Percentiles rank a stretch among this genome's conserved stretches.
These are phyloP conservation scores for Manis crassicaudata DNA, from an alignment of 2,797 vertebrate species.

Conservation along the genomic window DNA sequence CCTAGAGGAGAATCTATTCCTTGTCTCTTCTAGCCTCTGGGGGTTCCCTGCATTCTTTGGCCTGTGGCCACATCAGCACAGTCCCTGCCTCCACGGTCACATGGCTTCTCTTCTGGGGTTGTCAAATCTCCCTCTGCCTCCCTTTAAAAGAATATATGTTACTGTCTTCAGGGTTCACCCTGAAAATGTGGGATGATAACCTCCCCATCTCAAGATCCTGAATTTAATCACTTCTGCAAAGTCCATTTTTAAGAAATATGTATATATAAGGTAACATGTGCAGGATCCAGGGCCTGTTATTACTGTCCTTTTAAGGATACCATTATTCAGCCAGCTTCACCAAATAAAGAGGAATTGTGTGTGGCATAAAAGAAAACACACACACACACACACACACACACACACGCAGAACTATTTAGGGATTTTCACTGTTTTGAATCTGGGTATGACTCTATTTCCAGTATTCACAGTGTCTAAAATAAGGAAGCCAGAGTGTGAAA, in stretches of 20 bases:
- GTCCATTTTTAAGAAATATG: not conserved
- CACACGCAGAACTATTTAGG: not conserved
- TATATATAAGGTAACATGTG: not conserved
- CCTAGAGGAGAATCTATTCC: not conserved
- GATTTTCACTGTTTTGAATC: constrained; percentile 11
- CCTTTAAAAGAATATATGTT: not conserved
- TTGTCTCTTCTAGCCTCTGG: not conserved
- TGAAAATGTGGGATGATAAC: not conserved
- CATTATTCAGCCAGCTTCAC: not conserved
- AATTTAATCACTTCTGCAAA: not conserved
- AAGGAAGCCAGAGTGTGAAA: not conserved
- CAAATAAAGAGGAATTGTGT: not conserved
- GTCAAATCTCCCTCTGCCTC: not conserved
- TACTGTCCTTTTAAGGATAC: not conserved
- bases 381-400: not conserved
- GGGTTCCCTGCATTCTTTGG: not conserved
- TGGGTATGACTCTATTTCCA: not conserved
- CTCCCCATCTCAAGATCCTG: not conserved
- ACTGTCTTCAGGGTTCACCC: not conserved
- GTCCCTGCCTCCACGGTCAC: not conserved
- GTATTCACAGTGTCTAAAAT: not conserved
- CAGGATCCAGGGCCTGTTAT: not conserved
- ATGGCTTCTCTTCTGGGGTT: not conserved
- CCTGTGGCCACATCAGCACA: not conserved
- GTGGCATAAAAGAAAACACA: not conserved